Evolutionary conservation across 2,113 vertebrate species (phyloP), one percentile per base, ranked within the genome.

Genomic region (Sprattus sprattus): DNA sequence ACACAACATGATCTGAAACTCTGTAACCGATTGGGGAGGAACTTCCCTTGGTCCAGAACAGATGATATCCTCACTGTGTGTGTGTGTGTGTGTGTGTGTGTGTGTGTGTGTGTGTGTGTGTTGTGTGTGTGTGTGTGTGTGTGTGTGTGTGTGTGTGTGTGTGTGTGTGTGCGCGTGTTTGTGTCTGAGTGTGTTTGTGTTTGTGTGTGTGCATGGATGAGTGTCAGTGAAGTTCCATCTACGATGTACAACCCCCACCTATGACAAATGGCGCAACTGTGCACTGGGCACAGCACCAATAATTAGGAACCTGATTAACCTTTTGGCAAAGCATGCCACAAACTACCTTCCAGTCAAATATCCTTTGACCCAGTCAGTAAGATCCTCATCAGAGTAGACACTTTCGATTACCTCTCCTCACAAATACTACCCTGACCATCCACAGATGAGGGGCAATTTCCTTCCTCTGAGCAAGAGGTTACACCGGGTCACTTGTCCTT

Each of bases 381-480:
- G 45, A 86, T 85, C 83, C 81, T 75, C 85, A 60, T 85, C 49
- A 89, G 81, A 82, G 71, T 91, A 89, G 86, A 78, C 71, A 44
- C 28, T 44, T 78, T 32, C 15, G 25, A 78, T 15, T 78, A 39
- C 71, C 28, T 78, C 32, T 78, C 32, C 71, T 39, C 10, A 82
- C 45, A 86, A 80, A 87, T 64, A 45, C 86, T 32, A 82, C 85
- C 84, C 90, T 52, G 67, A 84, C 87, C 87, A 88, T 91, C 83
- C 85, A 85, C 90, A 78, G 71, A 78, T 18, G 28, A 39, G 28
- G 32, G 91, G 90, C 87, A 85, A 86, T 87, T 92, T 93, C 91
- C 91, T 91, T 85, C 86, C 89, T 87, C 81, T 83, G 89, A 83
- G 87, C 91, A 89, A 83, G 86, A 90, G 91, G 92, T 94, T 92